Conservation (phyloP, 1,140 invertebrate species). For the Drosophila orosa region DNA sequence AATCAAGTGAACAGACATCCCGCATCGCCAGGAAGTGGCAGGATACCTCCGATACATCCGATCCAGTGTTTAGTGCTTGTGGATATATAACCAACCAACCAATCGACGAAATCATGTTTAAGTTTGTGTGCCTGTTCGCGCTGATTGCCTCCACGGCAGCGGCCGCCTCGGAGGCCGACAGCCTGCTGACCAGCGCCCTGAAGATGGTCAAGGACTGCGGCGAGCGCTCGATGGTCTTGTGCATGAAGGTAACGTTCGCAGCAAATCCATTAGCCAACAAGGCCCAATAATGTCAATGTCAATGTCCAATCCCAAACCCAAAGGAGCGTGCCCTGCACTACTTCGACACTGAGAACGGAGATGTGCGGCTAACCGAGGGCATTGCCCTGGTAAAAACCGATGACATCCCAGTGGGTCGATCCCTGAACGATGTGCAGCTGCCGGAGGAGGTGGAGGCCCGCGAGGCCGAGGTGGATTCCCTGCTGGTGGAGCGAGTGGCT, state of each 20-base stretch:
- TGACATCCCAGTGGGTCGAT: constrained; percentile 85
- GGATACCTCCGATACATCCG: constrained; percentile 16
- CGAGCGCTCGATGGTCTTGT: constrained; percentile 89
- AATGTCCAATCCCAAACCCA: constrained; percentile 8
- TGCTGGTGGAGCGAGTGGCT: constrained; percentile 89
- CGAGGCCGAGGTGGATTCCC: constrained; percentile 91
- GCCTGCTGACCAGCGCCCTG: constrained; percentile 86
- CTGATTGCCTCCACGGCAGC: constrained; percentile 85
- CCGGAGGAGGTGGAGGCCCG: constrained; percentile 89
- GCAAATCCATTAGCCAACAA: not conserved
- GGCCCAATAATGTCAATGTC: not conserved
- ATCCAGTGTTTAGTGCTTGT: constrained; percentile 62
- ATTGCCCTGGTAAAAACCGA: constrained; percentile 88
- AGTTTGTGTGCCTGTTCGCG: constrained; percentile 84
- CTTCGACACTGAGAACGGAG: constrained; percentile 86
- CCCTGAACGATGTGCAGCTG: constrained; percentile 85
- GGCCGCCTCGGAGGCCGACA: constrained; percentile 78
- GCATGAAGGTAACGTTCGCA: constrained; percentile 87
- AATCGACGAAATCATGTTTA: constrained; percentile 84
- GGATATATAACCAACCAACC: constrained; percentile 13
- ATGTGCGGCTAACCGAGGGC: constrained; percentile 87
- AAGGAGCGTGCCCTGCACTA: constrained; percentile 89
- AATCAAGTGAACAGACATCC: constrained; percentile 60
- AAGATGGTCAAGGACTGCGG: constrained; percentile 88
- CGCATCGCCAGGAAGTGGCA: constrained; percentile 38